Evolutionary conservation across 2,113 vertebrate species (phyloP).

Genomic region (Genyomyrus donnyi): DNA sequence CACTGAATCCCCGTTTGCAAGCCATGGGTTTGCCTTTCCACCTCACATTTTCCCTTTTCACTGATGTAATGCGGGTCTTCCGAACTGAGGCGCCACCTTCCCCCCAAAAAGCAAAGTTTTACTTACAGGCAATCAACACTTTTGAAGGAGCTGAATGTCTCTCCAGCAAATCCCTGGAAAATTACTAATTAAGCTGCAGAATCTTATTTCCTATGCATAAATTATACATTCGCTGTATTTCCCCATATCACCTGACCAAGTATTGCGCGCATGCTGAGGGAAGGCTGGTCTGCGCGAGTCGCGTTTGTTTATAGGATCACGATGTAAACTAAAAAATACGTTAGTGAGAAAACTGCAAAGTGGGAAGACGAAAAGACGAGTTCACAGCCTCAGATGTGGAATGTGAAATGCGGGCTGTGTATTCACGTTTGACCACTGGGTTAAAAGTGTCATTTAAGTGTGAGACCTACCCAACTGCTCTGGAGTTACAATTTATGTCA

Average conservation of each 20-base stretch:
- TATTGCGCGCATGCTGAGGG: background rate
- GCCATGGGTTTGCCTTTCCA: background rate
- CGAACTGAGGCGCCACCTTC: background rate
- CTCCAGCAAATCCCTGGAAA: background rate
- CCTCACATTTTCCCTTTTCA: background rate
- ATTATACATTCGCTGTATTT: background rate
- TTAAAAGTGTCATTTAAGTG: background rate
- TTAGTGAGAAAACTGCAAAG: background rate
- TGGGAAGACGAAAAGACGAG: background rate
- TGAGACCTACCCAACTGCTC: background rate
- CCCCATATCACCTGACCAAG: background rate
- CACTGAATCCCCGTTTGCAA: background rate
- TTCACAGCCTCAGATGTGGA: background rate
- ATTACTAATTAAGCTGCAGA: background rate
- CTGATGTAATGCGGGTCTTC: background rate
- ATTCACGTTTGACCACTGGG: background rate
- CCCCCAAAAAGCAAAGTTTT: background rate
- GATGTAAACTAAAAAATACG: background rate
- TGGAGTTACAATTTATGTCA: background rate
- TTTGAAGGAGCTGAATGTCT: background rate
- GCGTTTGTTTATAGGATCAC: background rate
- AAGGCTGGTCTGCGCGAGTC: background rate
- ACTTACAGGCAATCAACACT: background rate
- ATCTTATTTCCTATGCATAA: conserved; percentile 5
- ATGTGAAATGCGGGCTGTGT: background rate